Conservation (phyloP, 2,888 invertebrate species). For the Mechanitis messenoides region DNA sequence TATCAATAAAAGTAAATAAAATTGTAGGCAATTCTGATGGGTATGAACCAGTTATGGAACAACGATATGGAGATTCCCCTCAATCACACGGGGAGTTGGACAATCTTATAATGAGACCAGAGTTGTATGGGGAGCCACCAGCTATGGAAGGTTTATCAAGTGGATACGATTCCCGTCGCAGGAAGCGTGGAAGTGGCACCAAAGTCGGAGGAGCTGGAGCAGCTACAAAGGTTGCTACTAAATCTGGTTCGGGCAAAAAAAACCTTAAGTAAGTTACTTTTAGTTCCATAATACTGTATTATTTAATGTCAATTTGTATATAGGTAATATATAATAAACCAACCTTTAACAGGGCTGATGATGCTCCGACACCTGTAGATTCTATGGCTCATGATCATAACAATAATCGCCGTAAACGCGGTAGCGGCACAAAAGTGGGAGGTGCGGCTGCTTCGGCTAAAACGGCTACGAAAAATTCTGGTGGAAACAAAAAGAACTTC, state of each 20-base stretch:
- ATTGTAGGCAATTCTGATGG: constrained; percentile 64
- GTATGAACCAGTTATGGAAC: constrained; percentile 62
- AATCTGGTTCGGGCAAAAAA: constrained; percentile 67
- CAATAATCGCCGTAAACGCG: constrained; percentile 59
- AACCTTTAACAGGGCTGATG: constrained; percentile 49
- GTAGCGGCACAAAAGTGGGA: constrained; percentile 66
- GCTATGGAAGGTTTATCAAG: constrained; percentile 64
- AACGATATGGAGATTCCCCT: constrained; percentile 53
- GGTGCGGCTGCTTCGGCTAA: constrained; percentile 70
- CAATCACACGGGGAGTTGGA: constrained; percentile 68
- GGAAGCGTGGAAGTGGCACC: constrained; percentile 66
- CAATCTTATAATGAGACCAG: constrained; percentile 79
- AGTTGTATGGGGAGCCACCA: constrained; percentile 78
- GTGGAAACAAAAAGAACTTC: constrained; percentile 69
- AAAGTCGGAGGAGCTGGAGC: constrained; percentile 70
- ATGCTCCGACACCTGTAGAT: constrained; percentile 55
- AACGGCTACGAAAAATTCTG: constrained; percentile 65
- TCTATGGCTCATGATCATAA: constrained; percentile 52
- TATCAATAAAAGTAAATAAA: background rate
- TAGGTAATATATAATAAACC: background rate
- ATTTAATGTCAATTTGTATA: background rate
- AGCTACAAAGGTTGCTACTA: constrained; percentile 69
- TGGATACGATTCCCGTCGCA: constrained; percentile 59
- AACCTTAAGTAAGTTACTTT: constrained; percentile 57
- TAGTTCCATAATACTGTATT: background rate